These are phyloP conservation scores for human (Homo sapiens) DNA, from an alignment of 2,113 vertebrate genomes.

Conservation along the genomic window GRCh38 chr4:184350501-184351000, in stretches of 20 bases:
- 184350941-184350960: background rate
- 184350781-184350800: background rate
- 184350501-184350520: background rate
- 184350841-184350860: background rate
- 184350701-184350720: background rate
- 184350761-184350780: background rate
- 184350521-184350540: background rate
- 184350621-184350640: background rate
- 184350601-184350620: background rate
- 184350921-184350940: background rate
- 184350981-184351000: background rate
- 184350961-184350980: background rate
- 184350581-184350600: background rate
- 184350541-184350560: no score
- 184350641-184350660: no score
- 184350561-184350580: fast-evolving
- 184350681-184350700: background rate
- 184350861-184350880: background rate
- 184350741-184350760: background rate
- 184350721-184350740: background rate
- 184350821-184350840: background rate
- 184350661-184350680: background rate
- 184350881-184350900: background rate
- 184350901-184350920: background rate
- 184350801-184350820: background rate